Percentiles rank a stretch among this genome's conserved stretches.
Evolutionary conservation across 2,113 vertebrate species (phyloP).

Genomic region (Pyrgilauda ruficollis): DNA sequence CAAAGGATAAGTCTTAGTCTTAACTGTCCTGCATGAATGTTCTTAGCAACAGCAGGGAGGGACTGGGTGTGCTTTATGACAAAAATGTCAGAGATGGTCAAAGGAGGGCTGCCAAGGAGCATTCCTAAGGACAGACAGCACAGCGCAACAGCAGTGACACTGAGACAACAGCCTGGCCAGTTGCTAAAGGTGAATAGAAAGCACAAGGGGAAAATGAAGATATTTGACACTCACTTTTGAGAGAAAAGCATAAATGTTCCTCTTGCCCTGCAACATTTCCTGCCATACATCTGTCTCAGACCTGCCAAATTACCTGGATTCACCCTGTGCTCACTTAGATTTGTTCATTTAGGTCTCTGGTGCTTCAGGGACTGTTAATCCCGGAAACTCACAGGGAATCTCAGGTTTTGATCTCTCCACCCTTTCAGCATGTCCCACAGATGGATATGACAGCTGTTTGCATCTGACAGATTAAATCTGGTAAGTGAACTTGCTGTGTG

Average conservation of each 20-base stretch:
- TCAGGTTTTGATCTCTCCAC: conserved; percentile 28
- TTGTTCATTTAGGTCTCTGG: not conserved
- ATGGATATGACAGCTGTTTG: conserved; percentile 50
- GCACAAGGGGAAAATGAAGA: not conserved
- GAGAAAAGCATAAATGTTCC: not conserved
- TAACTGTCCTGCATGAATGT: not conserved
- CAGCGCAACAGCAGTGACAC: not conserved
- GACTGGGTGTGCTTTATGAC: not conserved
- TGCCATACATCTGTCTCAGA: not conserved
- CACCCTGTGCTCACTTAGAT: not conserved
- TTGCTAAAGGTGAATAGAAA: not conserved
- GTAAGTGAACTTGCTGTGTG: conserved; percentile 52
- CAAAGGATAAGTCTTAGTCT: not conserved
- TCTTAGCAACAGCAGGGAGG: not conserved
- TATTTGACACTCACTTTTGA: not conserved
- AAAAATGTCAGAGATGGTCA: not conserved
- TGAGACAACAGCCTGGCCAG: not conserved
- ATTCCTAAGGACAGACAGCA: accelerated
- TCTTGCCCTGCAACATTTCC: not conserved
- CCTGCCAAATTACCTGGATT: conserved; percentile 9
- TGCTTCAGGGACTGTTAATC: conserved; percentile 2
- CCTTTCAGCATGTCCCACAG: conserved; percentile 32
- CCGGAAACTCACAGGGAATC: conserved; percentile 2
- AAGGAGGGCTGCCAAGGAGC: conserved; percentile 8
- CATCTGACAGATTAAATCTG: conserved; percentile 57